These are phyloP conservation scores for Yasuhikotakia modesta DNA, from an alignment of 2,797 vertebrate species.

Conservation along the genomic window DNA sequence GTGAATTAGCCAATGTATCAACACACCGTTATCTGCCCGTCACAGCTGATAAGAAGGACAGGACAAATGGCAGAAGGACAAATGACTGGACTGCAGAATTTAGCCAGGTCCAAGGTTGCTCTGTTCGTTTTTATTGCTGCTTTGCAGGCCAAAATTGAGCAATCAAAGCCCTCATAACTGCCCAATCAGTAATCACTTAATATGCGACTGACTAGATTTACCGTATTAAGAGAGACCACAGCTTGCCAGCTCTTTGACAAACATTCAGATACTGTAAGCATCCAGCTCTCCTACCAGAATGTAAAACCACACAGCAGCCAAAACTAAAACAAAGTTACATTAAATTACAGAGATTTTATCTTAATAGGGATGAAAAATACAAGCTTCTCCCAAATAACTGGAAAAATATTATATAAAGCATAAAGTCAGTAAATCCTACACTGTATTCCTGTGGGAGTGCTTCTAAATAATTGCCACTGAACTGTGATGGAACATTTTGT, in stretches of 20 bases:
- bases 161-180: constrained; percentile 33
- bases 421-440: constrained; percentile 23
- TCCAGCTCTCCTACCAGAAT: neutral
- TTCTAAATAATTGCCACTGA: constrained; percentile 9
- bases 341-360: too few species aligned
- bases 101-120: constrained; percentile 15
- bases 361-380: constrained; percentile 15
- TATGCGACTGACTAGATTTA: neutral
- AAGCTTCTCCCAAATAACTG: constrained; percentile 31
- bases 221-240: constrained; percentile 10
- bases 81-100: neutral
- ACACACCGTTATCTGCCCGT: constrained; percentile 5
- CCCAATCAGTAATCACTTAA: constrained; percentile 32
- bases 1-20: neutral
- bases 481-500: neutral
- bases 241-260: neutral
- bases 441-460: neutral
- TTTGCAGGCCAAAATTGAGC: constrained; percentile 32
- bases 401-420: constrained; percentile 31
- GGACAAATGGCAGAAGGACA: constrained; percentile 7
- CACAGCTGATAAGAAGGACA: neutral
- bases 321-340: constrained; percentile 31
- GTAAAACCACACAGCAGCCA: neutral
- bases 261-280: neutral
- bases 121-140: constrained; percentile 22